Base-by-base conservation (phyloP, 2,888 invertebrate species). In the Mythimna lalbum region DNA sequence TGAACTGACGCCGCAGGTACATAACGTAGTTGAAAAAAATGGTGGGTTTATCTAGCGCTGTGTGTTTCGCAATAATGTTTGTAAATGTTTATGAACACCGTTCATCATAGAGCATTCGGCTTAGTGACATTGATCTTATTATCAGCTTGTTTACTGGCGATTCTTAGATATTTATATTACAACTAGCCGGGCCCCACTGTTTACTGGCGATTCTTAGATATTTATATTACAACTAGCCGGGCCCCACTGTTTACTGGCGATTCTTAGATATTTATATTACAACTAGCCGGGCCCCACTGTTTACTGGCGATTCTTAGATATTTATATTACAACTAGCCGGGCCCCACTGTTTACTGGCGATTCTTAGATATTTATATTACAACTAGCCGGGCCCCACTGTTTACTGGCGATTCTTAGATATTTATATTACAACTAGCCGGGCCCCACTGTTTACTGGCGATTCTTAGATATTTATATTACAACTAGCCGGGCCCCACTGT, bases 1-100 rank as follows among this genome's bases (percentile, higher is more conserved):
- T 78, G 67, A 78, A 80, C 79, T 71, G 63, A 75, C 56, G 72
- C 60, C 82, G 62, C 84, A 89, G 87, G 88, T 88, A 82, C 33
- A 80, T 88, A 87, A 88, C 17, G 27, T 19, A 78, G 80, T 76
- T 79, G 56, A 86, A 86, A 79, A 84, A 85, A 87, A 85, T 72
- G 65, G 56, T 68, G 67, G 72, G 39, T 68, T 81, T 81, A 76
- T 69, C 31, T 31, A 59, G 52, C 73, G 33, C 66, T 68, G 50
- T 73, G 60, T 76, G 61, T 80, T 75, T 60, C 67, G 61, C 31
- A 73, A 69, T 69, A 84, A 62, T 56, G 39, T 27, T 27, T 27
- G 27, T 27, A 27, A 27, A 61, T 73, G 50, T 73, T 71, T 73
- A 67, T 60, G 63, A 64, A 63, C 36, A 80, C 23, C 63, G 65